Evolutionary conservation across 2,888 invertebrate genomes (phyloP).

Genomic region (Phalera bucephala): DNA sequence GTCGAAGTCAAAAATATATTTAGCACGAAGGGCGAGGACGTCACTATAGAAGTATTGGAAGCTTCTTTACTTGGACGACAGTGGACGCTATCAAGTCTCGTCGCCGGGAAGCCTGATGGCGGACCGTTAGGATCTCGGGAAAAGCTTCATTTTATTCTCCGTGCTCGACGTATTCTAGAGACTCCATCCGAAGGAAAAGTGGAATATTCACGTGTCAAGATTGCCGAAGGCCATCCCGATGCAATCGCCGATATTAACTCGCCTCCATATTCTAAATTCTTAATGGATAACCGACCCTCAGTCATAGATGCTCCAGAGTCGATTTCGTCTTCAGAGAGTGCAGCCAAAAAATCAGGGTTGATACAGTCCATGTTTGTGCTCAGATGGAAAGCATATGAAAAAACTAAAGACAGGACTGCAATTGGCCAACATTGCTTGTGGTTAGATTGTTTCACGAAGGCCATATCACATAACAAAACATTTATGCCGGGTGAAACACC

Average conservation of each 20-base stretch:
- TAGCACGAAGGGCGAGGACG: constrained; percentile 83
- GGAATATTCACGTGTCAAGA: constrained; percentile 56
- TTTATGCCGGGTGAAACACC: constrained; percentile 49
- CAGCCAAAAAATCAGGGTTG: constrained; percentile 43
- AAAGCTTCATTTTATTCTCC: constrained; percentile 63
- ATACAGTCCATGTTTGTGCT: constrained; percentile 74
- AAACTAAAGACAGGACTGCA: constrained; percentile 78
- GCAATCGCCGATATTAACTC: constrained; percentile 41
- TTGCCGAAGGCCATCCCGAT: constrained; percentile 47
- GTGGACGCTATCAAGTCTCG: constrained; percentile 81
- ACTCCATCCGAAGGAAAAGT: constrained; percentile 47
- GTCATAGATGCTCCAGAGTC: constrained; percentile 48
- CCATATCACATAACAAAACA: constrained; percentile 70
- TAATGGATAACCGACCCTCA: constrained; percentile 50
- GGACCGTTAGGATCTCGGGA: constrained; percentile 59
- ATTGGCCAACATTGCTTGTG: constrained; percentile 88
- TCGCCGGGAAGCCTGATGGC: constrained; percentile 49
- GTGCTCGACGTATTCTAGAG: constrained; percentile 53
- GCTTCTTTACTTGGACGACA: constrained; percentile 84
- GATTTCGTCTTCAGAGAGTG: constrained; percentile 24
- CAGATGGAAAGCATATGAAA: constrained; percentile 83
- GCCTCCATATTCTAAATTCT: constrained; percentile 59
- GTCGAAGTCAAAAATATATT: constrained; percentile 88
- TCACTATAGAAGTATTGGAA: constrained; percentile 82
- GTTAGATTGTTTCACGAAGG: constrained; percentile 82